Evolutionary conservation across 2,888 invertebrate genomes (phyloP), one percentile per base, ranked within the genome.

Genomic region (Lasiommata megera): DNA sequence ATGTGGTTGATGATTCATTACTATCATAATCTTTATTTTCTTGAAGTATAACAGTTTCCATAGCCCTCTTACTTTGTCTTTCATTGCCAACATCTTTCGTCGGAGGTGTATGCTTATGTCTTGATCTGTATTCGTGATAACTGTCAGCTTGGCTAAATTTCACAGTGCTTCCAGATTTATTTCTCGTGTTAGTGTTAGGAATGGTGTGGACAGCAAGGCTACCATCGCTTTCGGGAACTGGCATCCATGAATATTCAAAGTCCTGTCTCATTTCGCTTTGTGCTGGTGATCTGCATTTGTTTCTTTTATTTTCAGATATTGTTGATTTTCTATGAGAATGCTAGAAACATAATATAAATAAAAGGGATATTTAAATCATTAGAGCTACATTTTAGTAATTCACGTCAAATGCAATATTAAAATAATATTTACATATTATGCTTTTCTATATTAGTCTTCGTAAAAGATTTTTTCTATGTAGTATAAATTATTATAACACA

Each of bases 221-320:
- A 1, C 73, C 72, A 52, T 88, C 88, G 46, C 80, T 72, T n/a
- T 89, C 89, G 0, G 89, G 90, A 0, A 88, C 84, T 5, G 89
- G 89, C 85, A 89, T 83, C 89, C 89, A 90, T 7, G 89, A 87
- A 61, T 89, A 90, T 63, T 86, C 79, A 43, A 82, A 78, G 59
- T 85, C 80, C 54, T 70, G 72, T 41, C 73, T 73, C 52, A 6
- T 59, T 34, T 68, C 67, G 6, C 28, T 58, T 58, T 65, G 72
- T 1, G 62, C 37, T 38, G 82, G 79, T 7, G 80, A 77, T 62
- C 71, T 76, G 1, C 79, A 73, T 58, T 68, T 72, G 40, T 60
- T 73, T 43, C 58, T 61, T 16, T 23, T 23, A 5, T 55, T 56
- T 17, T 54, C 54, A 7, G 52, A 44, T 54, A 59, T 23, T 51